These are phyloP conservation scores for Volucella zonaria DNA, from an alignment of 2,888 invertebrate genomes.

Conservation along the genomic window DNA sequence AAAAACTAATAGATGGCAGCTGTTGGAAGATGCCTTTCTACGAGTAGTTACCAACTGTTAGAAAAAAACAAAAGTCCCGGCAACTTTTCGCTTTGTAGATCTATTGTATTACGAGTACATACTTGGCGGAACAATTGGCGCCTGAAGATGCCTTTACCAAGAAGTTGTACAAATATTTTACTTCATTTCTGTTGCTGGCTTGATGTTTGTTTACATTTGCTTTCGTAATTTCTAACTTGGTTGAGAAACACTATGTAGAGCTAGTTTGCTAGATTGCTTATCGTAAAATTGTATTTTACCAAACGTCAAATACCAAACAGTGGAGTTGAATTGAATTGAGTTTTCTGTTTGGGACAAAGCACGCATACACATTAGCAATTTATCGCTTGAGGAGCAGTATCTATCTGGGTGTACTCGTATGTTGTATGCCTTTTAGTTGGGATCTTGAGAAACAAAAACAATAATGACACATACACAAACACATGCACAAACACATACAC, in stretches of 20 bases:
- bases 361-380: neutral
- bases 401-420: too few relatives aligned
- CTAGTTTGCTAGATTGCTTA: neutral
- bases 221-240: neutral
- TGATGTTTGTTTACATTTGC: conserved; percentile 15
- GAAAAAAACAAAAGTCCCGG: too few relatives aligned
- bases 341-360: conserved; percentile 3
- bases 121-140: neutral
- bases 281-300: neutral
- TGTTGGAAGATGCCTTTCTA: too few relatives aligned
- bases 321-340: neutral
- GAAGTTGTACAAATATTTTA: conserved; percentile 4
- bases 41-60: too few relatives aligned
- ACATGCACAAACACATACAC: neutral
- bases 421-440: neutral
- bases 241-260: neutral
- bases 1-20: too few relatives aligned
- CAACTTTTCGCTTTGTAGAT: too few relatives aligned
- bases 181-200: neutral
- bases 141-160: conserved; percentile 1
- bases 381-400: neutral
- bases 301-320: too few relatives aligned
- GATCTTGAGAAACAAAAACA: neutral
- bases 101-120: too few relatives aligned
- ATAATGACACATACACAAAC: neutral